A percentile compares a stretch with the other conserved stretches of the same genome.
phyloP scores from a whole-genome alignment of 2,888 invertebrate genomes.

The Campopleginae sp. region DNA sequence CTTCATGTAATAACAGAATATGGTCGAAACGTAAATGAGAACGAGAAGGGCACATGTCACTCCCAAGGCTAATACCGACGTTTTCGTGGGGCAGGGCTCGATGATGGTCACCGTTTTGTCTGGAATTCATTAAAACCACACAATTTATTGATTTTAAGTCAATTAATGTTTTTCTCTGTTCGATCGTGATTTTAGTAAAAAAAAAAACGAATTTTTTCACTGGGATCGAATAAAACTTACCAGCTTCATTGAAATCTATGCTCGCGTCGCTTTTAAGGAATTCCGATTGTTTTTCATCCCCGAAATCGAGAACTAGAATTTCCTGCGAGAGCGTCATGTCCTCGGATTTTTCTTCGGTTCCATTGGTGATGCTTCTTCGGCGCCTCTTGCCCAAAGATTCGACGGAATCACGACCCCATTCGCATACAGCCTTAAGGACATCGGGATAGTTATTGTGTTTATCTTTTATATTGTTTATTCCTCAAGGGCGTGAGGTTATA shows the following conservation, averaged over 20 bases:
- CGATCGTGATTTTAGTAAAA: not conserved
- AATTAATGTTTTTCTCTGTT: too few species aligned
- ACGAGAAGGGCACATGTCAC: conserved; percentile 96
- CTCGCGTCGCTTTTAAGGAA: conserved; percentile 92
- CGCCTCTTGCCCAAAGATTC: conserved; percentile 96
- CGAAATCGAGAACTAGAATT: conserved; percentile 96
- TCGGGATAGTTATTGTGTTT: not conserved
- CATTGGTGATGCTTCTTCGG: conserved; percentile 89
- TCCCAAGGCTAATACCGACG: conserved; percentile 95
- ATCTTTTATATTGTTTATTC: not conserved
- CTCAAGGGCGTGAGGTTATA: too few species aligned
- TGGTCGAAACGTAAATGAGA: conserved; percentile 94
- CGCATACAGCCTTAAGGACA: conserved; percentile 91
- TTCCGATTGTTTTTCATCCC: conserved; percentile 94
- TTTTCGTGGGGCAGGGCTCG: conserved; percentile 96
- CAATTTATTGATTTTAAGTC: too few species aligned
- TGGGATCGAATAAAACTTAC: conserved; percentile 74
- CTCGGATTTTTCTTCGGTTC: conserved; percentile 89
- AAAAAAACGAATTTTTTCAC: not conserved
- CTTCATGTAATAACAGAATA: conserved; percentile 97
- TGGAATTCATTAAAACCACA: conserved; percentile 81
- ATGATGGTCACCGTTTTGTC: conserved; percentile 96
- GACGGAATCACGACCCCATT: conserved; percentile 95
- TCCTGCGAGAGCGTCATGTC: conserved; percentile 98
- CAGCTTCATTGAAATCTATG: conserved; percentile 85